Conservation (phyloP, 2,797 vertebrate genomes). For the Mormyrops boulengeri region DNA sequence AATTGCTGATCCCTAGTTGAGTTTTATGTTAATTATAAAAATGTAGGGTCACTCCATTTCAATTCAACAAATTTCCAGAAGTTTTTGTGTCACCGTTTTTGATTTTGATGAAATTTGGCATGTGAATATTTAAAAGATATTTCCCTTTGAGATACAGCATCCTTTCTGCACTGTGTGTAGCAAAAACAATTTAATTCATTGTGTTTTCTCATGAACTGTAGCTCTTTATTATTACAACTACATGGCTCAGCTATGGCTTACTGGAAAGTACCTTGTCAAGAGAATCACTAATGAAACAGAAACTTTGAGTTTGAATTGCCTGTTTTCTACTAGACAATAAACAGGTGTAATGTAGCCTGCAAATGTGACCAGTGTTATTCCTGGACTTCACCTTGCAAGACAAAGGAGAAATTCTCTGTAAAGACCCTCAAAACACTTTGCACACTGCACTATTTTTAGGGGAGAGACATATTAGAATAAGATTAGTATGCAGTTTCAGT, state of each 20-base stretch:
- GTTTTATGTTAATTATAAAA: background rate
- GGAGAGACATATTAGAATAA: background rate
- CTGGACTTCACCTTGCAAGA: background rate
- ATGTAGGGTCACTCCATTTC: background rate
- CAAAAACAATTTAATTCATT: background rate
- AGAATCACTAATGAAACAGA: background rate
- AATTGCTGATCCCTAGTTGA: background rate
- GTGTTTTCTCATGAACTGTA: background rate
- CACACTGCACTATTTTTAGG: background rate
- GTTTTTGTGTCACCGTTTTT: background rate
- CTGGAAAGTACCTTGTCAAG: background rate
- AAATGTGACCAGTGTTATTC: background rate
- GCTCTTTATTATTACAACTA: background rate
- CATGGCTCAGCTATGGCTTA: background rate
- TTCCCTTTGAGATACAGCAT: background rate
- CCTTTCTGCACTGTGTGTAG: background rate
- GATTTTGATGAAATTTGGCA: background rate
- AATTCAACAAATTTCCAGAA: background rate
- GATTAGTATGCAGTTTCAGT: background rate
- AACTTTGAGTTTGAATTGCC: background rate
- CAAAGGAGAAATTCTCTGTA: background rate
- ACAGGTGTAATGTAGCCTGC: background rate
- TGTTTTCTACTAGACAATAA: background rate
- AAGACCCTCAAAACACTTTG: background rate
- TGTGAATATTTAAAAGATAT: background rate